A percentile compares a stretch with the other conserved stretches of the same genome.
These are phyloP conservation scores for Thalassophryne amazonica DNA, from an alignment of 2,797 vertebrate genomes.

Conservation along the genomic window DNA sequence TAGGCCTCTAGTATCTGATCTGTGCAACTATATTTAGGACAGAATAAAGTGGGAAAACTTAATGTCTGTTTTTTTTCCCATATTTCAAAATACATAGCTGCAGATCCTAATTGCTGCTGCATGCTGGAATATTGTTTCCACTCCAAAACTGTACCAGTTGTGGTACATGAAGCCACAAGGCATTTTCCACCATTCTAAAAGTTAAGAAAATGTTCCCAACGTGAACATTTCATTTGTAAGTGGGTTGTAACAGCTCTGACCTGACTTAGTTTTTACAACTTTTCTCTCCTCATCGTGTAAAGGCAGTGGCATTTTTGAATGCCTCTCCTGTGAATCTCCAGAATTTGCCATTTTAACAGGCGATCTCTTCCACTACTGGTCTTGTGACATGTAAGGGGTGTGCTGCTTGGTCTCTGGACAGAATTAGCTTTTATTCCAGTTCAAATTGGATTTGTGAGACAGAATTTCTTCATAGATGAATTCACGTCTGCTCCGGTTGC, in stretches of 20 bases:
- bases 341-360: slow-evolving; percentile 55
- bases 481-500: slow-evolving; percentile 5
- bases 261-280: neutral
- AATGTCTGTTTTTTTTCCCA: slow-evolving; percentile 1
- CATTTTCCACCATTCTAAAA: slow-evolving; percentile 51
- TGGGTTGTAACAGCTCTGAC: neutral
- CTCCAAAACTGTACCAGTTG: slow-evolving; percentile 41
- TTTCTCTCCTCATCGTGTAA: slow-evolving; percentile 9
- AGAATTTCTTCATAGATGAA: slow-evolving; percentile 25
- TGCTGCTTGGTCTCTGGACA: slow-evolving; percentile 23
- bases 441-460: slow-evolving; percentile 17
- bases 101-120: neutral
- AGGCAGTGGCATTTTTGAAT: slow-evolving; percentile 18
- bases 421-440: neutral
- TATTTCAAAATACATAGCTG: neutral
- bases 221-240: neutral
- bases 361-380: slow-evolving; percentile 31
- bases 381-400: slow-evolving; percentile 60
- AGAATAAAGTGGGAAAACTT: too few species aligned
- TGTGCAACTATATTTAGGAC: neutral
- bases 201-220: slow-evolving; percentile 20
- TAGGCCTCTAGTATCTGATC: neutral
- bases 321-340: slow-evolving; percentile 17
- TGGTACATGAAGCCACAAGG: slow-evolving; percentile 45
- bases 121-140: slow-evolving; percentile 2